phyloP scores from a whole-genome alignment of 1,140 invertebrate genomes.

The Cyphomyrmex costatus region DNA sequence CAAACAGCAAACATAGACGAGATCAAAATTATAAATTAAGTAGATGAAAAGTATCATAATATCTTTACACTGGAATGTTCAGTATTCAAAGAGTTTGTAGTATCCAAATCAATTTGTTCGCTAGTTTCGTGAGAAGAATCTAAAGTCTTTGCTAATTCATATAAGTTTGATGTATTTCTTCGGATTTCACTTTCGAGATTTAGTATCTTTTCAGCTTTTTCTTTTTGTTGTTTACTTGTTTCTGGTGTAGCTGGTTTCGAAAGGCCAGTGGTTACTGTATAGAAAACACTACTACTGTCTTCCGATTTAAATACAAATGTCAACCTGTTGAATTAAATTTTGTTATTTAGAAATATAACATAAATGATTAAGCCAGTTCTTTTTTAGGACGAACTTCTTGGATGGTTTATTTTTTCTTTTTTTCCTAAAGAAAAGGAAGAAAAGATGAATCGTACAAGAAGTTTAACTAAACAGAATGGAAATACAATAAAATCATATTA shows the following conservation, averaged over 20 bases:
- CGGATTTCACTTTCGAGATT: slow-evolving; percentile 81
- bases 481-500: background rate
- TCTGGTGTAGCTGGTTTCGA: slow-evolving; percentile 81
- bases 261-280: slow-evolving; percentile 81
- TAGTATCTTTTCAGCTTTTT: slow-evolving; percentile 78
- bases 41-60: slow-evolving; percentile 52
- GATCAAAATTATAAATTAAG: slow-evolving; percentile 26
- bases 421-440: background rate
- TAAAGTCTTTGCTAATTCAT: slow-evolving; percentile 81
- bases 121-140: background rate
- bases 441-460: too few relatives aligned
- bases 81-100: background rate
- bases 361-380: background rate
- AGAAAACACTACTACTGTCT: slow-evolving; percentile 83
- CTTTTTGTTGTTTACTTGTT: slow-evolving; percentile 74
- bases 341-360: background rate
- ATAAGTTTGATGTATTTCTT: slow-evolving; percentile 81
- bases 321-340: slow-evolving; percentile 78
- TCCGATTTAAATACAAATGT: slow-evolving; percentile 84
- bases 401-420: too few relatives aligned
- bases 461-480: background rate
- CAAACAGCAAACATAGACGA: slow-evolving; percentile 17
- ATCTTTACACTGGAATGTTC: slow-evolving; percentile 16
- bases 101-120: background rate
- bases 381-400: too few relatives aligned